Base-by-base conservation (phyloP, 1,140 invertebrate genomes). In the Carcinoscorpius rotundicauda region DNA sequence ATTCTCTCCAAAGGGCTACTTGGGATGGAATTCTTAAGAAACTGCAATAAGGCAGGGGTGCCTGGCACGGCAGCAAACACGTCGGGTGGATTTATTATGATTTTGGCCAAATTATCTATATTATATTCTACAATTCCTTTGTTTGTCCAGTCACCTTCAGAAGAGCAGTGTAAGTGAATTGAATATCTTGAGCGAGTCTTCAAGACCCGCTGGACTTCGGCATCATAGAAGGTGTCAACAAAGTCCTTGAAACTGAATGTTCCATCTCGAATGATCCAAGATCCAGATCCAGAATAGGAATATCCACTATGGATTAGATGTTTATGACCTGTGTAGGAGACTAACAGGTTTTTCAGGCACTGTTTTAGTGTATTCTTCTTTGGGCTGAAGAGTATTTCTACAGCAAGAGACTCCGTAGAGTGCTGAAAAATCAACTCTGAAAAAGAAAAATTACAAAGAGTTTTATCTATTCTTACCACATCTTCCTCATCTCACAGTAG, bases 251-350 rank as follows among this genome's bases (percentile, higher is more conserved):
- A 83, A 64, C 90, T 91, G 76, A 95, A 97, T 73, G 89, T 92
- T 74, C 92, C 93, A 81, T 97, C 95, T 84, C 97, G 93, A 75
- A 98, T 82, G 74, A 96, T 88, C 94, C 93, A 97, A 69, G 88
- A 94, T 78, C 92, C 92, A 78, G 88, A 92, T 64, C 88, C 89
- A 66, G 86, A 84, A 77, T 94, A 93, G 63, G 90, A 92, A 76
- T 97, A 97, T 64, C 95, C 95, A 72, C 92, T 88, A 77, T 96
- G 93, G 75, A 98, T 89, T 73, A 98, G 87, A 78, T 96, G 93
- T 71, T 93, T 85, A 79, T 96, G 91, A 73, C 89, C 84, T 53
- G 92, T 93, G 76, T 93, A 93, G 68, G 89, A 91, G 72, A 87
- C 87, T 67, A 98, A 85, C 75, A 97, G 82, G 81, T 95, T 94